Conservation (phyloP, 2,888 invertebrate genomes). For the Dinocampus coccinellae region DNA sequence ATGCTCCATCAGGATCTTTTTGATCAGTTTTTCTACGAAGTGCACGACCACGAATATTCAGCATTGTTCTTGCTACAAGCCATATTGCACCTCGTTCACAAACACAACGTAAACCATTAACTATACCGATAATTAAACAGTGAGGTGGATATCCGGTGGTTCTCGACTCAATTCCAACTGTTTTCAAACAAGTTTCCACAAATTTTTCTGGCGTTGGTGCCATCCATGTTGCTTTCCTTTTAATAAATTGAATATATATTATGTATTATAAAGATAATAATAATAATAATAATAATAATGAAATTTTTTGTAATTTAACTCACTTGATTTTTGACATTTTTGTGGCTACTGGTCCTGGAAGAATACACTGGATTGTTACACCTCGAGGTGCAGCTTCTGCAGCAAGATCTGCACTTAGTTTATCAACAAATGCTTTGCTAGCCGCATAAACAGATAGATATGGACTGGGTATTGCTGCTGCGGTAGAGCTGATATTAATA, state of each 20-base stretch:
- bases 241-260: slow-evolving; percentile 6
- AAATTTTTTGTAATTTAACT: slow-evolving; percentile 35
- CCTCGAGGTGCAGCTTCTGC: slow-evolving; percentile 82
- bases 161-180: slow-evolving; percentile 78
- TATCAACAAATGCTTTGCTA: slow-evolving; percentile 88
- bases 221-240: slow-evolving; percentile 75
- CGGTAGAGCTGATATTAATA: slow-evolving; percentile 90
- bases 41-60: slow-evolving; percentile 75
- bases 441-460: slow-evolving; percentile 89
- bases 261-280: background rate
- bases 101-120: slow-evolving; percentile 70
- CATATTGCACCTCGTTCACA: slow-evolving; percentile 74
- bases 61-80: slow-evolving; percentile 77
- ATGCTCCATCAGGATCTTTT: slow-evolving; percentile 2
- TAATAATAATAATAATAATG: background rate
- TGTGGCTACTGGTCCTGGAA: slow-evolving; percentile 91
- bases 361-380: slow-evolving; percentile 83
- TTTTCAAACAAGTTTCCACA: slow-evolving; percentile 79
- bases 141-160: slow-evolving; percentile 86
- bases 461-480: slow-evolving; percentile 85
- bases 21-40: slow-evolving; percentile 69
- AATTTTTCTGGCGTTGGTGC: slow-evolving; percentile 82
- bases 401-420: slow-evolving; percentile 82
- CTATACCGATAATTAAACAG: slow-evolving; percentile 72
- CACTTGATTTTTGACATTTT: slow-evolving; percentile 86